Conservation (phyloP, 2,113 vertebrate species). For the Dipodomys stephensi region DNA sequence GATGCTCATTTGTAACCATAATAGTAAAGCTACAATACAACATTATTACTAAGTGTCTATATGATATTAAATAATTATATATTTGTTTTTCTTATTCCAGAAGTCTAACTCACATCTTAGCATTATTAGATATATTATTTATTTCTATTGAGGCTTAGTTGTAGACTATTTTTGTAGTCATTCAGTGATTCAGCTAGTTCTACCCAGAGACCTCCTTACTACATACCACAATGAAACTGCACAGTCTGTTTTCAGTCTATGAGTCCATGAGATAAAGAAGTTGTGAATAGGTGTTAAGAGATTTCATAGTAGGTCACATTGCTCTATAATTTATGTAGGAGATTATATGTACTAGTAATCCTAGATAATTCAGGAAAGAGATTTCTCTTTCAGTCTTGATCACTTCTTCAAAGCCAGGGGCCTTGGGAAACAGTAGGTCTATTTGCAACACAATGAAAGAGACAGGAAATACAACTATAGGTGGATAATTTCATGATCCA, state of each 20-base stretch:
- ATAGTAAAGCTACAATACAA: not conserved
- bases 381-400: not conserved
- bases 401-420: not conserved
- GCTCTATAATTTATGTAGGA: not conserved
- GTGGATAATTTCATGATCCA: too few species aligned
- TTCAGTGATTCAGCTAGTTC: not conserved
- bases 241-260: not conserved
- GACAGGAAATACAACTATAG: not conserved
- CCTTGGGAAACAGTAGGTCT: not conserved
- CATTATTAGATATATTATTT: not conserved
- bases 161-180: not conserved
- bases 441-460: not conserved
- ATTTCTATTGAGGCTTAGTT: not conserved
- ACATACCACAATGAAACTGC: too few species aligned
- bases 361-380: not conserved
- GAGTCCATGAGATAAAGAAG: not conserved
- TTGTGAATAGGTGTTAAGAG: not conserved
- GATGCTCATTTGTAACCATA: too few species aligned
- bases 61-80: not conserved
- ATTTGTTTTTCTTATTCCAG: not conserved
- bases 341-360: not conserved
- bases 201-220: too few species aligned
- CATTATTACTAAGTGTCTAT: not conserved
- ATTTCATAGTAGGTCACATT: not conserved
- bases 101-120: not conserved